These are phyloP conservation scores for Ammodytes marinus DNA, from an alignment of 2,113 vertebrate genomes.

Conservation along the genomic window DNA sequence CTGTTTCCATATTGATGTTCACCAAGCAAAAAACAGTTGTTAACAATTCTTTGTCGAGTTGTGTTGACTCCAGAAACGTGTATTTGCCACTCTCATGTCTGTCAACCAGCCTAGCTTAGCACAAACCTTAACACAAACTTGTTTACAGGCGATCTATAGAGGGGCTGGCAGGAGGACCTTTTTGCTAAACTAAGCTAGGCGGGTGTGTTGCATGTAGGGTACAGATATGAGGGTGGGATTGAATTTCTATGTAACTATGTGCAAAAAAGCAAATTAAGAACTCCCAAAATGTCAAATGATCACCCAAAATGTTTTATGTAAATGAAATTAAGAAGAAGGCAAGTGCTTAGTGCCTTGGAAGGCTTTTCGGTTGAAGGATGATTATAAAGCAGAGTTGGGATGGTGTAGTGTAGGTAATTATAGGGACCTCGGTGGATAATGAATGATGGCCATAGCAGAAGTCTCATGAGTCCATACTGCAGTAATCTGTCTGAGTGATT, in stretches of 20 bases:
- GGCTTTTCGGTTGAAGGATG: neutral
- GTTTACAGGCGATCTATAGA: neutral
- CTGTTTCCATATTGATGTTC: neutral
- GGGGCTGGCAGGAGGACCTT: neutral
- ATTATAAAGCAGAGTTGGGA: conserved; percentile 16
- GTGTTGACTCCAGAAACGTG: neutral
- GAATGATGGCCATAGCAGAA: conserved; percentile 1
- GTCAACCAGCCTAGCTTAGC: neutral
- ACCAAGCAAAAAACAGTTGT: neutral
- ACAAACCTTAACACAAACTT: neutral
- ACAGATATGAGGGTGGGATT: neutral
- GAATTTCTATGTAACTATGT: neutral
- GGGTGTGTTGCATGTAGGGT: too few relatives aligned
- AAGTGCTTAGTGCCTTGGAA: neutral
- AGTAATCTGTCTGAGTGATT: neutral
- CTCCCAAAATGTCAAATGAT: neutral
- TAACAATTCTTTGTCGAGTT: neutral
- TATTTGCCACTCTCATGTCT: neutral
- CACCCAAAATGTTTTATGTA: too few relatives aligned
- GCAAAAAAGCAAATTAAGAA: neutral
- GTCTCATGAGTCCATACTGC: neutral
- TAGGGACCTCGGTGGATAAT: neutral
- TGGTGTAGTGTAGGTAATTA: conserved; percentile 3
- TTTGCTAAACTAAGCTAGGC: neutral
- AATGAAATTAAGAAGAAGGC: too few relatives aligned